These are phyloP conservation scores for Boloria euphrosyne DNA, from an alignment of 2,888 invertebrate genomes.

Conservation along the genomic window DNA sequence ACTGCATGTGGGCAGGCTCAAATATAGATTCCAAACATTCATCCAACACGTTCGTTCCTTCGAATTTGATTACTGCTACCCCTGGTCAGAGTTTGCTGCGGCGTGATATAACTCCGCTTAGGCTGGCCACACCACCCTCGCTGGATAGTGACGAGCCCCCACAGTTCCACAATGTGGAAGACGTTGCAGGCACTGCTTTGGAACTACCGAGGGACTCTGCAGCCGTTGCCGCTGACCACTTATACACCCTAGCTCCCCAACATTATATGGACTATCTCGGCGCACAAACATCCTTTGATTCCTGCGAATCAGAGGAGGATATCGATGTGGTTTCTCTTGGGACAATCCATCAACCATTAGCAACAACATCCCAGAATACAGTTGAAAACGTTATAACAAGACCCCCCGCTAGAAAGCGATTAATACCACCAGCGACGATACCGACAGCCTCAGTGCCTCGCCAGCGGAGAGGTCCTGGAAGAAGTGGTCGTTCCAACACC, in stretches of 20 bases:
- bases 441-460: constrained; percentile 47
- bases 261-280: constrained; percentile 85
- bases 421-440: constrained; percentile 70
- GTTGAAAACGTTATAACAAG: constrained; percentile 81
- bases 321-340: constrained; percentile 91
- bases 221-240: constrained; percentile 84
- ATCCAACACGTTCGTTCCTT: constrained; percentile 69
- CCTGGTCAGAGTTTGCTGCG: constrained; percentile 69
- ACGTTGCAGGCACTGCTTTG: constrained; percentile 72
- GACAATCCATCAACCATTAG: constrained; percentile 57
- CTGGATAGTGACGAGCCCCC: constrained; percentile 73
- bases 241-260: constrained; percentile 85
- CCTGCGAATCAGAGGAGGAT: constrained; percentile 91
- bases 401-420: constrained; percentile 77
- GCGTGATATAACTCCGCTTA: constrained; percentile 66
- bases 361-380: constrained; percentile 66
- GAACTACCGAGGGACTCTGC: constrained; percentile 71
- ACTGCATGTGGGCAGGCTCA: constrained; percentile 95
- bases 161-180: constrained; percentile 74
- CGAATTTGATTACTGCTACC: constrained; percentile 62
- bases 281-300: constrained; percentile 94
- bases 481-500: constrained; percentile 70
- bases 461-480: constrained; percentile 63
- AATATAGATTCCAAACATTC: constrained; percentile 84
- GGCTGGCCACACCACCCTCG: constrained; percentile 74